A percentile compares a stretch with the other conserved stretches of the same genome.
Evolutionary conservation across 2,797 vertebrate species (phyloP).

Genomic region (Cirrhinus molitorella): DNA sequence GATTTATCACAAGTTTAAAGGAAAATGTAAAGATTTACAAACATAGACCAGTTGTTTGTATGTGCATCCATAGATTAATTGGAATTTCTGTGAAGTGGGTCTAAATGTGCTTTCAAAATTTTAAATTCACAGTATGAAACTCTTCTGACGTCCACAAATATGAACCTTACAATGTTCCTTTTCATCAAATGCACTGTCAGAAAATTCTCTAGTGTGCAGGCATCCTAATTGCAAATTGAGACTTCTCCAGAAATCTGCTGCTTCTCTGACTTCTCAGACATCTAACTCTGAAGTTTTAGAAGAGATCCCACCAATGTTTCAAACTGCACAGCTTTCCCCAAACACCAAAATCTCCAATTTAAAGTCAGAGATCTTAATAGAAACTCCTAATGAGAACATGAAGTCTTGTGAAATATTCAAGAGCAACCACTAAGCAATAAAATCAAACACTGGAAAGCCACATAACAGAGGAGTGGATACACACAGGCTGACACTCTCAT

Average conservation of each 20-base stretch:
- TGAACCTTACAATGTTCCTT: not conserved
- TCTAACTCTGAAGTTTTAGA: constrained; percentile 5
- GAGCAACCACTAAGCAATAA: constrained; percentile 26
- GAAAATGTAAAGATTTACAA: not conserved
- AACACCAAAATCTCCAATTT: not conserved
- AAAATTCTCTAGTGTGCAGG: not conserved
- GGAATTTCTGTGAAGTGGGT: not conserved
- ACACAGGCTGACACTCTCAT: constrained; percentile 2
- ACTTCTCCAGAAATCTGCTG: not conserved
- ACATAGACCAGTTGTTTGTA: no score
- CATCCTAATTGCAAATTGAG: not conserved
- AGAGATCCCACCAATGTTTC: constrained; percentile 1
- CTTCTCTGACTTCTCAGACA: not conserved
- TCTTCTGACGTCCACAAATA: not conserved
- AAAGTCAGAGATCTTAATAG: not conserved
- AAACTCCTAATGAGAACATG: constrained; percentile 18
- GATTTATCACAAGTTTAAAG: no score
- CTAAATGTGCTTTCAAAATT: not conserved
- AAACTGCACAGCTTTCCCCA: not conserved
- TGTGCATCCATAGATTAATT: no score
- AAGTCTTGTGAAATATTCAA: not conserved
- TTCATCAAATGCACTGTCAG: not conserved
- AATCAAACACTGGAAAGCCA: constrained; percentile 30
- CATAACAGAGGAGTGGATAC: constrained; percentile 19
- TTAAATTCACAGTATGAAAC: not conserved